A percentile compares a stretch with the other conserved stretches of the same genome.
These are phyloP conservation scores for Plutomurus gul DNA, from an alignment of 1,140 invertebrate genomes.

Conservation along the genomic window DNA sequence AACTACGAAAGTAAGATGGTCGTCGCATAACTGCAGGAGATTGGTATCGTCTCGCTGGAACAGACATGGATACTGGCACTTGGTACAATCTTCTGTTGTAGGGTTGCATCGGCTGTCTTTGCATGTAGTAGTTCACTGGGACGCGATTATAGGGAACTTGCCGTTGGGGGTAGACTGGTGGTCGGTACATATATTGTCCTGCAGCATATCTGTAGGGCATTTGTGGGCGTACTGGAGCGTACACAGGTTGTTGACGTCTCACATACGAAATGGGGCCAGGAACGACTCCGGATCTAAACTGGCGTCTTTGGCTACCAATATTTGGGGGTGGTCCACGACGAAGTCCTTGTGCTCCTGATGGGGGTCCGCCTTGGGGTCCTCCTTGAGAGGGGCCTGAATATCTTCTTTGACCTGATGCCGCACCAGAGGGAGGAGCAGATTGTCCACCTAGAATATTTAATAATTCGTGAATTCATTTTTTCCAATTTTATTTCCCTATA, in stretches of 20 bases:
- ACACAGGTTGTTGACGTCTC: too few species aligned
- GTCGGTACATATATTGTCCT: too few species aligned
- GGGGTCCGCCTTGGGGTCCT: not conserved
- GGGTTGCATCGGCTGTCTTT: not conserved
- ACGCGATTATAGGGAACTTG: not conserved
- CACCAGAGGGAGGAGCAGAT: too few species aligned
- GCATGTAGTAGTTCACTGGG: too few species aligned
- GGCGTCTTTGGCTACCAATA: too few species aligned
- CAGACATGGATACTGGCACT: not conserved
- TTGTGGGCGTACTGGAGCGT: too few species aligned
- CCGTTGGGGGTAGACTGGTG: not conserved
- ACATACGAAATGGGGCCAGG: too few species aligned
- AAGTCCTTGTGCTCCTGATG: not conserved
- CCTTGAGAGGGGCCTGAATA: not conserved
- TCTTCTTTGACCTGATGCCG: not conserved
- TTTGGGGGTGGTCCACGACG: not conserved
- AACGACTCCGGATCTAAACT: not conserved
- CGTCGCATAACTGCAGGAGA: not conserved
- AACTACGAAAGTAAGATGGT: too few species aligned
- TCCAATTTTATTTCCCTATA: too few species aligned
- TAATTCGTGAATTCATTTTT: too few species aligned
- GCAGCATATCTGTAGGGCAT: too few species aligned
- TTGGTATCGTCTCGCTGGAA: conserved; percentile 13
- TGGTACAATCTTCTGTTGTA: conserved; percentile 6
- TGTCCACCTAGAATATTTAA: too few species aligned